Base-by-base conservation (phyloP, 1,140 invertebrate genomes). In the Tachypleus tridentatus region DNA sequence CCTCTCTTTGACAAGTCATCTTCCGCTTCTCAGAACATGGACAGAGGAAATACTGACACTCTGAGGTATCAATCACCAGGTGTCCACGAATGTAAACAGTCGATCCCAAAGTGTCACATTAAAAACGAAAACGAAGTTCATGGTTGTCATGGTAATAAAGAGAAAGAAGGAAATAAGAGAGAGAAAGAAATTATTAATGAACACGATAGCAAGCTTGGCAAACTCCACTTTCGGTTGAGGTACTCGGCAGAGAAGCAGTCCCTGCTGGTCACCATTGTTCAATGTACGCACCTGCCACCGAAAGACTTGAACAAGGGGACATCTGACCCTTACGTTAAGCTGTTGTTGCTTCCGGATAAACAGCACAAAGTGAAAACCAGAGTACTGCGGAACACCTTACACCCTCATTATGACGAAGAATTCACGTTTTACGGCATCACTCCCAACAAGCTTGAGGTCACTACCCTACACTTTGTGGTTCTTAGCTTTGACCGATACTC, bases 401-500 rank as follows among this genome's bases (percentile, higher is more conserved):
- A 93, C 78, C 93, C 93, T 0, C 85, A 93, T 6, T 97, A 95
- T 76, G 91, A 97, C 73, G 93, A 97, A 76, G 91, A 96, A 73
- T 96, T 97, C 74, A 96, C 92, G 0, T 96, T 97, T 81, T 96
- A 94, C 73, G 92, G 92, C 49, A 86, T 97, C 67, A 87, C 84
- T 52, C 83, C 85, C 64, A 85, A 86, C 70, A 91, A 94, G 75
- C 78, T 96, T 4, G 78, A 89, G 77, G 86, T 83, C 73, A 89
- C 89, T 73, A 92, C 89, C n/a, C 79, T 97, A 47, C 92, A 97
- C 78, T 94, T 97, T 75, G 89, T 94, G 50, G 87, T 93, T 4
- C 83, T 98, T 67, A 96, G 92, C 76, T 98, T 97, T 77, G 95
- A 98, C 78, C 84, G 93, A 75, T 98, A 97, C 76, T 96, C 91